Base-by-base conservation (phyloP, 2,888 invertebrate genomes). In the Sarcophaga carnaria region DNA sequence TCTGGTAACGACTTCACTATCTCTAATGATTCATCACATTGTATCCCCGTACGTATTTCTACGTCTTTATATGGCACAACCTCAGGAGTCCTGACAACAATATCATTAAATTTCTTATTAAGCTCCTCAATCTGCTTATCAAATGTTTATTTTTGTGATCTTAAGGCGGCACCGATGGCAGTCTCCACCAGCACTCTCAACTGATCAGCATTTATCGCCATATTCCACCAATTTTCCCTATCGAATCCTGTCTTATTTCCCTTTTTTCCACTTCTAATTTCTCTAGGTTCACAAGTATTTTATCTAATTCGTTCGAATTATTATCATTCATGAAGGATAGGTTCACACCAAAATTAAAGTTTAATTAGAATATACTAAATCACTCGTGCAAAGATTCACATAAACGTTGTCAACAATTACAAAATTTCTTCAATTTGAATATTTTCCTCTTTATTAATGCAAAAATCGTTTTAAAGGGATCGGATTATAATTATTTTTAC, bases 1-100 rank as follows among this genome's bases (percentile, higher is more conserved):
- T 80, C 75, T 20, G 37, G 71, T 17, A 82, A 47, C 4, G 85
- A 72, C 37, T 80, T 80, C 12, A 80, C 66, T n/a, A 72, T 59
- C n/a, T 80, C 64, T 17, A 80, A 47, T 11, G 72, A 14, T n/a
- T 72, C 80, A 11, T 47, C 27, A 45, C 80, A 71, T 5, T 67
- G 67, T 67, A 10, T 67, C 25, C 59, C 71, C 17, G 71, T 54
- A 25, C 54, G 25, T 71, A 71, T 59, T 54, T 54, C 59, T 27
- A 59, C 47, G 27, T 71, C 71, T 10, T 17, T 71, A 47, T 71
- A 27, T 17, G 71, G 12, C 10, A 17, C 27, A 14, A 71, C 71
- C 12, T 71, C 54, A 25, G 71, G 71, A 22, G 27, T 71, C 54
- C 2, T 25, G n/a, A 71, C 59, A 22, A 71, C 70, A 59, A 54